Evolutionary conservation across 2,888 invertebrate genomes (phyloP).

Genomic region (Eristalinus aeneus): DNA sequence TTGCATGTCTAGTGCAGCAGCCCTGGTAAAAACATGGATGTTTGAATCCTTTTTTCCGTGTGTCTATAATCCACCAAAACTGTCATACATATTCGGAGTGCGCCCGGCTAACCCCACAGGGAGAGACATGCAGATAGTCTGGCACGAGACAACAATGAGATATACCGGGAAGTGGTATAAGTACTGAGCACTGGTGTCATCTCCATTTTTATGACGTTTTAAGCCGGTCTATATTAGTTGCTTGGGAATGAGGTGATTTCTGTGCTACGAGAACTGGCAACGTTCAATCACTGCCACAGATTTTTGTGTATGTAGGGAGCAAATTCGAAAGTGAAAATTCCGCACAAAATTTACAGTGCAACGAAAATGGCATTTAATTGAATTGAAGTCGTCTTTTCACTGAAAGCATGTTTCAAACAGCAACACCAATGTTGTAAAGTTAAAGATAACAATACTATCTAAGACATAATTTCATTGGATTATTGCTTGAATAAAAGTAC

Average conservation of each 20-base stretch:
- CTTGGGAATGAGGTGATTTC: constrained; percentile 22
- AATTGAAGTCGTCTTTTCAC: no score
- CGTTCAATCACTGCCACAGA: not conserved
- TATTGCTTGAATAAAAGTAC: no score
- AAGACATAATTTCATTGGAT: no score
- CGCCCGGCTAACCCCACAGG: not conserved
- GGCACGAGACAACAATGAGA: constrained; percentile 22
- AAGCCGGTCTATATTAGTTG: constrained; percentile 45
- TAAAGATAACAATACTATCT: no score
- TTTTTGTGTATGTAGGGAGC: not conserved
- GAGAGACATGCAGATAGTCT: constrained; percentile 17
- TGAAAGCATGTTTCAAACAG: no score
- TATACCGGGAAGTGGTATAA: not conserved
- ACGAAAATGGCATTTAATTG: no score
- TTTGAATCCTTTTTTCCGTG: constrained; percentile 51
- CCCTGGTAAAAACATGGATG: constrained; percentile 50
- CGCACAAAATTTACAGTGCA: not conserved
- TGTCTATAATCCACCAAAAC: constrained; percentile 50
- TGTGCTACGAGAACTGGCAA: not conserved
- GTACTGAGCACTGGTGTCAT: constrained; percentile 23
- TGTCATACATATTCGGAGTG: constrained; percentile 37
- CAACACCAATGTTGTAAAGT: no score
- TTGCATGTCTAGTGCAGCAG: not conserved
- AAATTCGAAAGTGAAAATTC: not conserved
- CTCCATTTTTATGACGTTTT: constrained; percentile 40